These are phyloP conservation scores for Sterrhoptilus dennistouni DNA, from an alignment of 2,113 vertebrate genomes.

Conservation along the genomic window DNA sequence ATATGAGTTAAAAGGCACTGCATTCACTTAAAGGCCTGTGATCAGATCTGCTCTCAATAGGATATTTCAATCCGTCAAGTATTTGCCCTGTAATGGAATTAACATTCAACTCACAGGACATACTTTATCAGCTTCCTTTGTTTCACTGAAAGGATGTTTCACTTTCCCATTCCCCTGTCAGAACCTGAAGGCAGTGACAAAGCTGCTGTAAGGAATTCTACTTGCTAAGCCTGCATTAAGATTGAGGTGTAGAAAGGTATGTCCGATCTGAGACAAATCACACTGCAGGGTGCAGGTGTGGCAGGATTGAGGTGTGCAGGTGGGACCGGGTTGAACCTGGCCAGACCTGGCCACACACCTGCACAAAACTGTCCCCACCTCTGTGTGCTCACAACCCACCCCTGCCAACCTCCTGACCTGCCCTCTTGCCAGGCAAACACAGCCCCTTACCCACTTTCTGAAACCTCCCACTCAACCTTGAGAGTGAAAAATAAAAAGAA, in stretches of 20 bases:
- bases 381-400: neutral
- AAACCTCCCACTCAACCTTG: neutral
- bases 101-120: neutral
- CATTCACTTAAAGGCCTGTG: neutral
- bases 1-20: neutral
- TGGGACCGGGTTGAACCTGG: neutral
- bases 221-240: neutral
- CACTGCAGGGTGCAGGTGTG: accelerated
- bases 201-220: neutral
- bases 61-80: neutral
- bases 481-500: neutral
- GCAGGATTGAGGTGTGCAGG: neutral
- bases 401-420: neutral
- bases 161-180: neutral
- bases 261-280: neutral
- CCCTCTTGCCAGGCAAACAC: neutral
- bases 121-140: neutral
- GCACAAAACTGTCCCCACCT: neutral
- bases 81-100: neutral
- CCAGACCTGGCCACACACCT: neutral
- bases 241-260: neutral
- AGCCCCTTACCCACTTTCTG: neutral
- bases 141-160: neutral
- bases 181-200: neutral
- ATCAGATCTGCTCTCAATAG: neutral